Conservation (phyloP, 1,140 invertebrate species). For the Bombus haemorrhoidalis region DNA sequence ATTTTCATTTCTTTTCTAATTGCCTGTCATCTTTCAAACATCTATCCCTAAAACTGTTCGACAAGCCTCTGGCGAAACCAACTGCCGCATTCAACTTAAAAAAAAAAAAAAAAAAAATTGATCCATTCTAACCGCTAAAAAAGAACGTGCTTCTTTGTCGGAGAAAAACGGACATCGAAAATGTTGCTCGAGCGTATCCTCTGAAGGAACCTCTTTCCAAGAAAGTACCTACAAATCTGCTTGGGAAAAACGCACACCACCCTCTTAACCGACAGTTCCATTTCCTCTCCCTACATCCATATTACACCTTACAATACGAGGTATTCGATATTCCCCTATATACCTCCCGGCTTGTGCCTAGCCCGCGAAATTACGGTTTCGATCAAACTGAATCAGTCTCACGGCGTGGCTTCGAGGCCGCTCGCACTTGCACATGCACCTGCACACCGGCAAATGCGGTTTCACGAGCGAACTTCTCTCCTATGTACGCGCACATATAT, state of each 20-base stretch:
- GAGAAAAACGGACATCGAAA: not conserved
- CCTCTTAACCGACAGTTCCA: conserved; percentile 2
- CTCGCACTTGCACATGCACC: conserved; percentile 19
- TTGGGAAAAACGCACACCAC: not conserved
- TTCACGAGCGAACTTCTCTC: not conserved
- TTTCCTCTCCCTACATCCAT: conserved; percentile 14
- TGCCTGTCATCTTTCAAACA: not conserved
- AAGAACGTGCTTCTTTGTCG: not conserved
- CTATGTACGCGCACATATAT: no score
- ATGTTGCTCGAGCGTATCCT: not conserved
- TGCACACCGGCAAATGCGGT: not conserved
- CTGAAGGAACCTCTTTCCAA: not conserved
- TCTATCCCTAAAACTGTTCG: not conserved
- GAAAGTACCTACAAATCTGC: not conserved
- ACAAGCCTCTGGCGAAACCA: not conserved
- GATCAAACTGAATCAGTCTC: conserved; percentile 63
- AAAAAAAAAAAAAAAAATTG: not conserved
- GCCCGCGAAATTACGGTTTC: conserved; percentile 57
- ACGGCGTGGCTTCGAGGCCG: conserved; percentile 49
- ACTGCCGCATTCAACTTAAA: not conserved
- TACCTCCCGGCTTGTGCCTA: conserved; percentile 21
- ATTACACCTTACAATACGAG: conserved; percentile 43
- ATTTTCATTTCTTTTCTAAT: not conserved
- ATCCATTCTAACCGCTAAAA: not conserved
- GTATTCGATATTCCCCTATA: conserved; percentile 35